A percentile compares a stretch with the other conserved stretches of the same genome.
These are phyloP conservation scores for Melanotaenia boesemani DNA, from an alignment of 2,797 vertebrate genomes.

Conservation along the genomic window DNA sequence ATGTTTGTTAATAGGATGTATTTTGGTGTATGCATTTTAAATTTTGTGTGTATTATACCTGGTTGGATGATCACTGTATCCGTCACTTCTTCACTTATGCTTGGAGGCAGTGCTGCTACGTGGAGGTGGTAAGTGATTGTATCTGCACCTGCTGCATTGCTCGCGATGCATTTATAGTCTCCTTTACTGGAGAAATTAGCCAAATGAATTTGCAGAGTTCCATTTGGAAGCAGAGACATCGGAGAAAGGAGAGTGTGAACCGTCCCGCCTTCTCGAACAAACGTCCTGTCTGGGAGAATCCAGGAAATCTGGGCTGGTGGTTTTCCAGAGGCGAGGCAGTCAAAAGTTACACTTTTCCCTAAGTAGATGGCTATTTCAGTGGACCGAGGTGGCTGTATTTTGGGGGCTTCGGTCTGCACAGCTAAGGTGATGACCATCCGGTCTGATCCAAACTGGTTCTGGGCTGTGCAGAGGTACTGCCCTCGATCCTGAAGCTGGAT, in stretches of 20 bases:
- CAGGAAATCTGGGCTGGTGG: constrained; percentile 84
- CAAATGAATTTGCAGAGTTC: constrained; percentile 80
- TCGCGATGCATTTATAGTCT: constrained; percentile 87
- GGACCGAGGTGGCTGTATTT: constrained; percentile 69
- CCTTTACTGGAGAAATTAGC: constrained; percentile 85
- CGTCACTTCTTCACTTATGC: constrained; percentile 71
- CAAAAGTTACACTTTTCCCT: constrained; percentile 74
- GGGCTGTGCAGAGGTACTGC: constrained; percentile 86
- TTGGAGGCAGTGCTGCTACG: constrained; percentile 84
- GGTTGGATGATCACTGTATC: constrained; percentile 73
- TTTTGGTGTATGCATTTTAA: not conserved
- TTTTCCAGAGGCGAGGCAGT: constrained; percentile 82
- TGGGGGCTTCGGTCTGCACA: constrained; percentile 82
- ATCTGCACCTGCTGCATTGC: constrained; percentile 86
- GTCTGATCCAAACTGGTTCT: constrained; percentile 83
- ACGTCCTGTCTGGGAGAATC: constrained; percentile 85
- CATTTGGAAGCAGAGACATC: constrained; percentile 79
- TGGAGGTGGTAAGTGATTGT: constrained; percentile 84
- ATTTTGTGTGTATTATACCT: constrained; percentile 56
- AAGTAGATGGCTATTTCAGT: constrained; percentile 77
- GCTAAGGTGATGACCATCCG: constrained; percentile 82
- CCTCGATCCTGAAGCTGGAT: constrained; percentile 86
- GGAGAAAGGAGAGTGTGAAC: constrained; percentile 50
- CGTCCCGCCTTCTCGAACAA: constrained; percentile 74
- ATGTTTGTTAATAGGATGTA: too few species aligned